These are phyloP conservation scores for Patiria miniata DNA, from an alignment of 35 echinoderm and acorn worm species.

Conservation along the genomic window DNA sequence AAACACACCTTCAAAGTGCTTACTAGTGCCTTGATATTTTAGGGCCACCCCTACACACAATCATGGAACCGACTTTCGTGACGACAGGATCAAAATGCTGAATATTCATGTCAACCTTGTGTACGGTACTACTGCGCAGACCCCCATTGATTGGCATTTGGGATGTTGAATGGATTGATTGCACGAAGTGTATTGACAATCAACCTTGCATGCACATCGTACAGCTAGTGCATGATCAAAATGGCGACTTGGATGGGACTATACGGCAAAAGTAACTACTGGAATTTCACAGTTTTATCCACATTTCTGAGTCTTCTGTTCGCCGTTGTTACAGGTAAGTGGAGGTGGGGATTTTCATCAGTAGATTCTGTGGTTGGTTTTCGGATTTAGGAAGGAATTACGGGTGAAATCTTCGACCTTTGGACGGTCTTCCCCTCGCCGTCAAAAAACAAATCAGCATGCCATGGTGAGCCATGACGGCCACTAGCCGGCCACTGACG, in stretches of 20 bases:
- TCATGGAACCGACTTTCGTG: not conserved
- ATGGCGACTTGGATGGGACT: conserved; percentile 20
- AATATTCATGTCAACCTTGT: conserved; percentile 7
- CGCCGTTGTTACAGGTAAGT: conserved; percentile 9
- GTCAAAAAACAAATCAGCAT: no score
- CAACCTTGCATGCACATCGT: not conserved
- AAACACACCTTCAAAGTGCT: no score
- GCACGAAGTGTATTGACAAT: conserved; percentile 17
- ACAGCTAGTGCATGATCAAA: not conserved
- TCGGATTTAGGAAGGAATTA: not conserved
- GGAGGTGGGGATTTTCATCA: not conserved
- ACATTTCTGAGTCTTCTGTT: not conserved
- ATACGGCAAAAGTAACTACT: conserved; percentile 1
- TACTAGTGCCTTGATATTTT: no score
- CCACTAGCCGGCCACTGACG: no score
- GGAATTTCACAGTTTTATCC: conserved; percentile 17
- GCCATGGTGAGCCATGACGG: no score
- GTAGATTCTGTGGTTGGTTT: not conserved
- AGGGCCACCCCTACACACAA: no score
- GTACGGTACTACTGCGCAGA: conserved; percentile 10
- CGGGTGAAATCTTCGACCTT: not conserved
- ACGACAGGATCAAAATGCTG: not conserved
- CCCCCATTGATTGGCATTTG: conserved; percentile 32
- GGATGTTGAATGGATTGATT: conserved; percentile 26
- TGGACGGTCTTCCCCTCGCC: not conserved